Evolutionary conservation across 2,113 vertebrate genomes (phyloP), one percentile per base, ranked within the genome.

Genomic region (Mormyrus iriodes): DNA sequence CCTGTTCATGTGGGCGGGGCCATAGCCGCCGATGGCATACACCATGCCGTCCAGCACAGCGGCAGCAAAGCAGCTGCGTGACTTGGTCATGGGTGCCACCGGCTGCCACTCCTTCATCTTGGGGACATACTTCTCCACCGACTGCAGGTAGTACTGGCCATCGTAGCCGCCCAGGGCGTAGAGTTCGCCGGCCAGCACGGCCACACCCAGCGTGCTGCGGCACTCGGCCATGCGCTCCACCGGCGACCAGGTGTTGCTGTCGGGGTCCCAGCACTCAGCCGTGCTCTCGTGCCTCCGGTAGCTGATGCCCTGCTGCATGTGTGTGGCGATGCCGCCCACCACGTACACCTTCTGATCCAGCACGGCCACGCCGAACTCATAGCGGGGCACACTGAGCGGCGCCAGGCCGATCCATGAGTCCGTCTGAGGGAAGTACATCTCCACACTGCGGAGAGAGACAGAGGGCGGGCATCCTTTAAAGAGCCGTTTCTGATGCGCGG

Each of bases 1-100:
- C 98, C 98, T 99, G 96, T 99, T 98, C 98, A 99, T 99, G 83
- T 99, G 98, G 7, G 98, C 98, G 1, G 98, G 98, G 0, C 98
- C 98, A 0, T 99, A 99, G 0, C 98, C 98, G 9, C 98, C 98
- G 1, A 99, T 98, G 91, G 98, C 98, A 0, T 99, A 99, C 48
- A 99, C 96, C 98, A 98, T 99, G 19, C 98, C 98, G 3, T 99
- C 98, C 90, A 99, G 92, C 58, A 98, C 97, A 0, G 98, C 98
- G 0, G 98, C 98, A 3, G 98, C 97, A 86, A 99, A 99, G 92
- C 98, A 99, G 90, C 98, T 99, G 53, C 98, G 95, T 0, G 97
- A 99, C 90, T 97, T 98, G 17, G 95, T 97, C 98, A 99, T 99
- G 0, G 98, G 98, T 1, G 98, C 98, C 90, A 99, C 97, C 0